Base-by-base conservation (phyloP, 2,797 vertebrate species). In the Ceryle rudis region DNA sequence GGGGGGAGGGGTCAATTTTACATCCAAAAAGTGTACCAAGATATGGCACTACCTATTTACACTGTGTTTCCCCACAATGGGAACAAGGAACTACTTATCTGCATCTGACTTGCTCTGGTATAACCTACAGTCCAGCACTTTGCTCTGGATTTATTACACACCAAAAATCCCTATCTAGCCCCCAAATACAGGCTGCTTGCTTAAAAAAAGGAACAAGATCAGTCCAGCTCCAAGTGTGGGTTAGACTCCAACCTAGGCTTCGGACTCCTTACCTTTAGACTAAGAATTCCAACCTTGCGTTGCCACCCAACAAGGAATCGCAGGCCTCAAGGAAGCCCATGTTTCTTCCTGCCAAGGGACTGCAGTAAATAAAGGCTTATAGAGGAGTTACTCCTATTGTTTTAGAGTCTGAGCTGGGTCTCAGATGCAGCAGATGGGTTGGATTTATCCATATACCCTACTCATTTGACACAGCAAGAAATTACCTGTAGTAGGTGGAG, bases 261-360 rank as follows among this genome's bases (percentile, higher is more conserved):
- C 7, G 4, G 16, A 29, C 14, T 60, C 57, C n/a, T 15, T 52
- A 41, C 33, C 66, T 83, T 57, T 4, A 31, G 18, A 46, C 23
- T 61, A 83, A 31, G 23, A 81, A 35, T 42, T 86, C 49, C 54
- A 42, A 14, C 4, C 35, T 83, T 67, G 57, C 78, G 20, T 47
- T 96, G 88, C 83, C 77, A 95, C 41, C 70, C 41, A 69, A 52
- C 31, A 70, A 62, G 86, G 69, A 89, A 62, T 37, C 19, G 1
- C 51, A 55, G 54, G n/a, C 58, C 73, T 81, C 69, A 61, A 78
- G 82, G 80, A 95, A 95, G 81, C 10, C 10, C 0, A 0, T 62
- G 66, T 94, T 93, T 84, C 66, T 90, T 96, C 66, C 80, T 94
- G 83, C 73, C 73, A 86, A 75, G 78, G 51, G 41, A 58, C 79